phyloP scores from a whole-genome alignment of 2,113 vertebrate genomes.

The Tretioscincus oriximinensis region DNA sequence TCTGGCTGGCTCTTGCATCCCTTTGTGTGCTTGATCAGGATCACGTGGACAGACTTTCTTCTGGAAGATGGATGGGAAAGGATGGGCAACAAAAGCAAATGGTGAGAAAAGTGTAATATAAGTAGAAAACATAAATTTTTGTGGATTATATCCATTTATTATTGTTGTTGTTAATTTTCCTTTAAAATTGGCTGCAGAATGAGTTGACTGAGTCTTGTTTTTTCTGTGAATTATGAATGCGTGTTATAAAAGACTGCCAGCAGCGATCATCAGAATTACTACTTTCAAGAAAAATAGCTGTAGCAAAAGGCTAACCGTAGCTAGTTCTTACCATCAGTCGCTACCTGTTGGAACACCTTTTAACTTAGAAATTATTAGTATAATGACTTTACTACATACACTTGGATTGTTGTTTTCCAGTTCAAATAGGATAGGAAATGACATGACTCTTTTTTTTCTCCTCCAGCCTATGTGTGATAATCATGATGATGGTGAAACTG shows the following conservation, averaged over 20 bases:
- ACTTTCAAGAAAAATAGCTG: no score
- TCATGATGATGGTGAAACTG: constrained; percentile 96
- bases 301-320: no score
- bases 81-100: constrained; percentile 98
- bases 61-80: constrained; percentile 98
- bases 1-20: constrained; percentile 96
- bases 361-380: background rate
- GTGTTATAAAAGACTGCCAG: no score
- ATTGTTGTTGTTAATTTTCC: no score
- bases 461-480: constrained; percentile 98
- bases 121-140: background rate
- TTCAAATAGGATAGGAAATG: background rate
- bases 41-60: constrained; percentile 95
- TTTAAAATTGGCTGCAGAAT: no score
- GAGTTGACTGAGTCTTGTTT: no score
- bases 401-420: background rate
- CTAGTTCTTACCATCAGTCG: background rate
- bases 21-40: constrained; percentile 98
- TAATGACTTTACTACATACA: background rate
- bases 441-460: background rate
- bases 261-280: no score
- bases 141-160: no score
- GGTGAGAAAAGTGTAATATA: constrained; percentile 72
- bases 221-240: no score
- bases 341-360: background rate